A percentile compares a stretch with the other conserved stretches of the same genome.
These are phyloP conservation scores for Mimachlamys varia DNA, from an alignment of 2,888 invertebrate species.

Conservation along the genomic window DNA sequence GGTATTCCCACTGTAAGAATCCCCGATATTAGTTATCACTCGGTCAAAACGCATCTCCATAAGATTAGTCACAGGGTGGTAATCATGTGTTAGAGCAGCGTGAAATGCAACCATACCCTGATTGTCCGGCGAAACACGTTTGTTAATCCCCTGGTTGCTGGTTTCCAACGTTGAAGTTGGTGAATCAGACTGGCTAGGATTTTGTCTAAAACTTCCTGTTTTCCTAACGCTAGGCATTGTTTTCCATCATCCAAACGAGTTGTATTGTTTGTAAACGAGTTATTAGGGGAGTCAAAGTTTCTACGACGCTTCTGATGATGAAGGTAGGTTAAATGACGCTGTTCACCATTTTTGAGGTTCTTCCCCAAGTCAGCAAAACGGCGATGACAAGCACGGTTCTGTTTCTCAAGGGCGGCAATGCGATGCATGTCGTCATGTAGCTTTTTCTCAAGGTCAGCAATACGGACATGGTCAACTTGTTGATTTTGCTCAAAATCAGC, in stretches of 20 bases:
- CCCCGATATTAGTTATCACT: slow-evolving; percentile 42
- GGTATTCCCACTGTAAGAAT: slow-evolving; percentile 11
- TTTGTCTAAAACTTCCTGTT: too few relatives aligned
- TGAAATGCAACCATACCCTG: background rate
- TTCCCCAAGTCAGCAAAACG: too few relatives aligned
- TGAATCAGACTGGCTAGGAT: background rate
- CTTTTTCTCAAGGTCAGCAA: background rate
- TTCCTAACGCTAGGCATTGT: too few relatives aligned
- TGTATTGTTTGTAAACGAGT: too few relatives aligned
- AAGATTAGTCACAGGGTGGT: background rate
- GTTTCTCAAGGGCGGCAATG: background rate
- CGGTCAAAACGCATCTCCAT: slow-evolving; percentile 39
- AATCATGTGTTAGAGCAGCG: background rate
- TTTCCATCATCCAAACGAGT: too few relatives aligned
- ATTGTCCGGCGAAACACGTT: background rate
- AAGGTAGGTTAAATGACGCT: too few relatives aligned
- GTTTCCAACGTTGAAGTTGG: background rate
- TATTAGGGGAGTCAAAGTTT: background rate
- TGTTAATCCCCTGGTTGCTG: background rate
- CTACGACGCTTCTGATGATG: background rate
- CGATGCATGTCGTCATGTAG: background rate
- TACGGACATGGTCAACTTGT: too few relatives aligned
- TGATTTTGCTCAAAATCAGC: too few relatives aligned
- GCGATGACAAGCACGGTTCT: too few relatives aligned
- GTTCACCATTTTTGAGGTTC: too few relatives aligned